Evolutionary conservation across 2,113 vertebrate genomes (phyloP).

Genomic region (Proterorhinus semilunaris): DNA sequence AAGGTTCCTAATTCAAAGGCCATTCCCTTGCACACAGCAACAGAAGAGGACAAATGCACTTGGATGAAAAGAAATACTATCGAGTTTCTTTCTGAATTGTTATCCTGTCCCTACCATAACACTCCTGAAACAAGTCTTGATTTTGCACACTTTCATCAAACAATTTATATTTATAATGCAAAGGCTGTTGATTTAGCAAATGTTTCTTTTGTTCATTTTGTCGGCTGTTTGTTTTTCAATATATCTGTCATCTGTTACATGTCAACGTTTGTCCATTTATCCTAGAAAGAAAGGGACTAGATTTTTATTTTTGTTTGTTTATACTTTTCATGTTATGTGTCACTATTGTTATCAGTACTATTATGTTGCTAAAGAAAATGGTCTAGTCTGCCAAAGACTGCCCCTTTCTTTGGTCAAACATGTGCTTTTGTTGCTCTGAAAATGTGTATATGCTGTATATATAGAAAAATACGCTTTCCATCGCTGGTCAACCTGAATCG

Average conservation of each 20-base stretch:
- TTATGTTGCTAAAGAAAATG: not conserved
- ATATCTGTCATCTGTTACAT: constrained; percentile 22
- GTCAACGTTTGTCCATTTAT: constrained; percentile 37
- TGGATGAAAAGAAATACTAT: not conserved
- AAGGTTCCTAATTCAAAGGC: not conserved
- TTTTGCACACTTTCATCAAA: not conserved
- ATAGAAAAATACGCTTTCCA: constrained; percentile 48
- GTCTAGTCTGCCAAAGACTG: constrained; percentile 9
- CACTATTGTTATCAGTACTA: constrained; percentile 22
- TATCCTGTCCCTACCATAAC: not conserved
- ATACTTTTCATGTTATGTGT: constrained; percentile 7
- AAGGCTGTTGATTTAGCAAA: not conserved
- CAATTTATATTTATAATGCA: not conserved
- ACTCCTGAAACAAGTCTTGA: not conserved
- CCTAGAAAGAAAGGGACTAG: constrained; percentile 62
- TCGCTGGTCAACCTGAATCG: not conserved
- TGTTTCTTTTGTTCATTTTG: not conserved
- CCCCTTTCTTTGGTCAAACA: constrained; percentile 11
- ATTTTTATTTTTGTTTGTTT: constrained; percentile 53
- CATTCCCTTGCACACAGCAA: too few relatives aligned
- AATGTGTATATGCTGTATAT: constrained; percentile 59
- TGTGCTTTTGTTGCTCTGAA: not conserved
- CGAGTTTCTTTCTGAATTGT: not conserved
- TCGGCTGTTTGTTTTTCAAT: not conserved
- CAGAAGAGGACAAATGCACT: not conserved